These are phyloP conservation scores for Ectropis grisescens DNA, from an alignment of 1,140 invertebrate genomes.

Conservation along the genomic window DNA sequence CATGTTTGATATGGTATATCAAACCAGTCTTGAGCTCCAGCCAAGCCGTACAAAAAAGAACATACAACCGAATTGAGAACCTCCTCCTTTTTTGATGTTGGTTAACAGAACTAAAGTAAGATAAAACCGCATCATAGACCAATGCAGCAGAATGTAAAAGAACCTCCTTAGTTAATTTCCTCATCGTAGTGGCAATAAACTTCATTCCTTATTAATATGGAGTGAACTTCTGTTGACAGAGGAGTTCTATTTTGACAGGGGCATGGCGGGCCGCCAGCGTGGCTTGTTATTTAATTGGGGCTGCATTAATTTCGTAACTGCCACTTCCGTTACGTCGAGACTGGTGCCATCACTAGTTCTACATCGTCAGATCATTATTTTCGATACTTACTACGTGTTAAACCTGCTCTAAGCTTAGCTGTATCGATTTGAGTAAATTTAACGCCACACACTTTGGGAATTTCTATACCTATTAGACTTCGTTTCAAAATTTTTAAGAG, in stretches of 20 bases:
- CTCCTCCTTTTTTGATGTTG: too few species aligned
- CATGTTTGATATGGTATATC: too few species aligned
- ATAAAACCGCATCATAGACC: too few species aligned
- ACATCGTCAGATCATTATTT: background rate
- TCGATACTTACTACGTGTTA: background rate
- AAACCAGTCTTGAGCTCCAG: too few species aligned
- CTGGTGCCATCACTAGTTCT: conserved; percentile 1
- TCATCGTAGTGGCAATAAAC: too few species aligned
- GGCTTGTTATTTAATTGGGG: conserved; percentile 57
- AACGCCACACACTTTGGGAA: background rate
- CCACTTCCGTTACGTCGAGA: conserved; percentile 36
- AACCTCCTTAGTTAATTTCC: too few species aligned
- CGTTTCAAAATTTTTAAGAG: background rate
- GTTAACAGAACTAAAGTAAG: too few species aligned
- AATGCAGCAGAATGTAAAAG: too few species aligned
- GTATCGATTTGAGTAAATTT: background rate
- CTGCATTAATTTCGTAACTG: conserved; percentile 57
- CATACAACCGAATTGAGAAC: too few species aligned
- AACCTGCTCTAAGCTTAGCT: background rate
- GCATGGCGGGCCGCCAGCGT: conserved; percentile 23
- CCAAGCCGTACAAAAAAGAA: too few species aligned
- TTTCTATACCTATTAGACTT: background rate
- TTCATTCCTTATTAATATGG: background rate
- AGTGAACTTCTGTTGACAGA: conserved; percentile 16
- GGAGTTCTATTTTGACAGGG: conserved; percentile 42